Base-by-base conservation (phyloP, 2,888 invertebrate genomes). In the Thera britannica region DNA sequence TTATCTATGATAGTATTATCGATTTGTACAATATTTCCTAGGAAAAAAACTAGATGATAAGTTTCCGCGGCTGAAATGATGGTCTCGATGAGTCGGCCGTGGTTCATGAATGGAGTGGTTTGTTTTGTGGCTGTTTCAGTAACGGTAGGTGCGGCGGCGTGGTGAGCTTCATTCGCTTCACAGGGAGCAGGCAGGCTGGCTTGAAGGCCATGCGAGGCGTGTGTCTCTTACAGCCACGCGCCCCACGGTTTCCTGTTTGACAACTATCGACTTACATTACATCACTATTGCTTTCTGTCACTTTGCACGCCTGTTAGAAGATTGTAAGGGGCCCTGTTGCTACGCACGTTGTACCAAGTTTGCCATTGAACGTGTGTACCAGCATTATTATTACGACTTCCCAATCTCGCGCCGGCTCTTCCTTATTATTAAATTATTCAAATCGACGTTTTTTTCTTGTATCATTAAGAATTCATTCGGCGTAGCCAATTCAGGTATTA, bases 201-300 rank as follows among this genome's bases (percentile, higher is more conserved):
- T 52, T 12, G 75, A 74, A 74, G 73, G 75, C 74, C 74, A 67
- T 84, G 88, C 90, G 88, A 88, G 88, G 90, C 90, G 86, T 83
- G 85, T 84, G 83, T 88, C 88, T 87, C 61, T 58, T 84, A 86
- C 67, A 64, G 72, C 91, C 90, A 90, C 92, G 88, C 90, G 89
- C 89, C 88, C 86, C 88, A 86, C 89, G 81, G 86, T 90, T 93
- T 93, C 93, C 93, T 93, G 93, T 91, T 93, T 91, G 90, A 93
- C 93, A 88, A 92, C 93, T 92, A 93, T 92, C 89, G 86, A 88
- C 92, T 92, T 90, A 92, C 92, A 92, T 92, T 90, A 92, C 92
- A 92, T 92, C 92, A 92, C 93, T 93, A 90, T 92, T 89, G 90
- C 89, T 92, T 92, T 91, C 92, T 92, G 92, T 85, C 87, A 88